Conservation (phyloP, 1,140 invertebrate genomes). For the Amyelois transitella region DNA sequence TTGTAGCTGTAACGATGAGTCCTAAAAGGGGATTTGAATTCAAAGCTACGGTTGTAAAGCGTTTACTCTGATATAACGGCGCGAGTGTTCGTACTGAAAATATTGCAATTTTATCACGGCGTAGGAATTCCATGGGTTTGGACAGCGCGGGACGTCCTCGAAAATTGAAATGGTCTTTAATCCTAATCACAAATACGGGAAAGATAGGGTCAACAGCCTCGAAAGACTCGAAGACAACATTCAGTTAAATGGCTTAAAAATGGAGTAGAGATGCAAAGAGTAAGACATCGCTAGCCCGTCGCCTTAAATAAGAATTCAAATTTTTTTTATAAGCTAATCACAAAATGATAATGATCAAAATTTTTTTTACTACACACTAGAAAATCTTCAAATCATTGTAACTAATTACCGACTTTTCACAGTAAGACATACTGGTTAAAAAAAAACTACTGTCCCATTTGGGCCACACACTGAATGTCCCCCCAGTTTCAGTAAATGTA, state of each 20-base stretch:
- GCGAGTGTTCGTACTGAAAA: constrained; percentile 9
- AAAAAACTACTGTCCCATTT: background rate
- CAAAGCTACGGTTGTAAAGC: constrained; percentile 17
- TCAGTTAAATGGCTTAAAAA: too few relatives aligned
- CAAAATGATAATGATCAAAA: too few relatives aligned
- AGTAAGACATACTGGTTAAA: too few relatives aligned
- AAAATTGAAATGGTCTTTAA: background rate
- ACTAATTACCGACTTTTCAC: too few relatives aligned
- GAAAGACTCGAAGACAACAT: too few relatives aligned
- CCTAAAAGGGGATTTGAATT: background rate
- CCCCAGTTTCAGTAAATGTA: background rate
- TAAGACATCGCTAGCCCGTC: too few relatives aligned
- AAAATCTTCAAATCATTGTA: too few relatives aligned
- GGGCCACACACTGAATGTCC: background rate
- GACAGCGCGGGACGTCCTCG: background rate
- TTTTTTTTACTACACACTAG: too few relatives aligned
- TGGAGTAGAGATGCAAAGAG: too few relatives aligned
- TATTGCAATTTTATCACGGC: constrained; percentile 24
- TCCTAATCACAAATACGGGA: background rate
- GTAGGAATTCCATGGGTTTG: constrained; percentile 7
- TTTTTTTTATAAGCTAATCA: too few relatives aligned
- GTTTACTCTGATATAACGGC: constrained; percentile 15
- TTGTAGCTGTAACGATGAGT: background rate
- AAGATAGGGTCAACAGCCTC: too few relatives aligned
- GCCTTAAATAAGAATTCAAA: too few relatives aligned